Conservation (phyloP, 2,113 vertebrate genomes). For the Ammospiza nelsoni region DNA sequence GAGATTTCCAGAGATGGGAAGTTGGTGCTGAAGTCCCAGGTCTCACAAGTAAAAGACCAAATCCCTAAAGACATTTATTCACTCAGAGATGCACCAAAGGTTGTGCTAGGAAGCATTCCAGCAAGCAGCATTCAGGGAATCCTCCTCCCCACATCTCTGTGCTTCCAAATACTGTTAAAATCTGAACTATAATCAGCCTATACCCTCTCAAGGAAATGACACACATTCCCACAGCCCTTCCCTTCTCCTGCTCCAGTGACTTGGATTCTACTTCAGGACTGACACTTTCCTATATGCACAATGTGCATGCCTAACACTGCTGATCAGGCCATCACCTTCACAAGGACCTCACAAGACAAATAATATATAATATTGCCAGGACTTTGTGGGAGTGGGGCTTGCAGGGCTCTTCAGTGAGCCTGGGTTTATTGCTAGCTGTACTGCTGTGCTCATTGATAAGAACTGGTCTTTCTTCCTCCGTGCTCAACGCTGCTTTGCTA, state of each 20-base stretch:
- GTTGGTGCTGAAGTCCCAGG: background rate
- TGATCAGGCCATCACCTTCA: background rate
- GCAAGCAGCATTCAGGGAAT: background rate
- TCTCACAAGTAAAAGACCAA: background rate
- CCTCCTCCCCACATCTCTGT: background rate
- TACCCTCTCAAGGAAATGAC: background rate
- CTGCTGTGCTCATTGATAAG: background rate
- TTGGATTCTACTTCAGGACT: background rate
- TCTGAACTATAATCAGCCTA: background rate
- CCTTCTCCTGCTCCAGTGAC: background rate
- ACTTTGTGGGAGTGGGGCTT: too few species aligned
- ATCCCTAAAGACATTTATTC: background rate
- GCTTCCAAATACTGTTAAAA: background rate
- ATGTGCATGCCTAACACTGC: background rate
- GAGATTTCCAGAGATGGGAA: background rate
- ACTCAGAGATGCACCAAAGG: background rate
- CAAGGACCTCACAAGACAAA: background rate
- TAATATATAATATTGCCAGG: background rate
- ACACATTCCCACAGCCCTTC: background rate
- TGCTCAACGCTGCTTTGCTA: background rate
- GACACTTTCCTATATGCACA: background rate
- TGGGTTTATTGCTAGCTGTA: background rate
- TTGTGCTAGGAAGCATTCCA: background rate
- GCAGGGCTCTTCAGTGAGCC: background rate
- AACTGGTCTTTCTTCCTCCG: accelerated